Evolutionary conservation across 2,797 vertebrate species (phyloP).

Genomic region (Scyliorhinus canicula): DNA sequence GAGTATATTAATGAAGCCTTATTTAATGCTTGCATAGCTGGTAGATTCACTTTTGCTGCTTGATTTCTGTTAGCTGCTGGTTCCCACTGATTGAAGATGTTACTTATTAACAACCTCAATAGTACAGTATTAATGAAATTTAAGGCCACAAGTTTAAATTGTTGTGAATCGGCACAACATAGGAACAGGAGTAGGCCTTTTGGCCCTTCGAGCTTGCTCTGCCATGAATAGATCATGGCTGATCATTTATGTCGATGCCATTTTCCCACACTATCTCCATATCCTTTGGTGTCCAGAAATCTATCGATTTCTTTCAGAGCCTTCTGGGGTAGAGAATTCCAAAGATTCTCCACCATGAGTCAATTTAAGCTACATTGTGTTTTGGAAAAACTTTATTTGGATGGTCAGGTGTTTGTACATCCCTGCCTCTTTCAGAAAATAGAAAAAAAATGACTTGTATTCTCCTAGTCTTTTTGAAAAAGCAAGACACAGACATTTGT

Average conservation of each 20-base stretch:
- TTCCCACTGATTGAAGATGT: neutral
- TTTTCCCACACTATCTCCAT: no score
- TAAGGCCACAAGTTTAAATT: neutral
- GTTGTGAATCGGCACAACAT: neutral
- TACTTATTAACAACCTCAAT: neutral
- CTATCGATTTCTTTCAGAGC: no score
- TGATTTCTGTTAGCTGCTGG: neutral
- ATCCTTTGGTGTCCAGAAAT: no score
- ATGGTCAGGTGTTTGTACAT: neutral
- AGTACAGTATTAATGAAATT: neutral
- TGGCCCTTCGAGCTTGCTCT: no score
- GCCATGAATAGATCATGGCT: no score
- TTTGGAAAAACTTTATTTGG: neutral
- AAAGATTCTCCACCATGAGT: neutral
- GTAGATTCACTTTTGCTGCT: neutral
- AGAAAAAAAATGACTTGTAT: neutral
- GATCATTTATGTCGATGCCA: no score
- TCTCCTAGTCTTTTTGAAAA: neutral
- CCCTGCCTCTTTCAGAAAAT: neutral
- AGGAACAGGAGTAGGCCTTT: no score
- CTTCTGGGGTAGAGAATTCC: no score
- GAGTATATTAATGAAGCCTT: neutral
- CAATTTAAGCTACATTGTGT: neutral
- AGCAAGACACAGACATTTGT: neutral
- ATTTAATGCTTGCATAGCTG: neutral